Evolutionary conservation across 2,797 vertebrate genomes (phyloP).

Genomic region (Crenuchus spilurus): DNA sequence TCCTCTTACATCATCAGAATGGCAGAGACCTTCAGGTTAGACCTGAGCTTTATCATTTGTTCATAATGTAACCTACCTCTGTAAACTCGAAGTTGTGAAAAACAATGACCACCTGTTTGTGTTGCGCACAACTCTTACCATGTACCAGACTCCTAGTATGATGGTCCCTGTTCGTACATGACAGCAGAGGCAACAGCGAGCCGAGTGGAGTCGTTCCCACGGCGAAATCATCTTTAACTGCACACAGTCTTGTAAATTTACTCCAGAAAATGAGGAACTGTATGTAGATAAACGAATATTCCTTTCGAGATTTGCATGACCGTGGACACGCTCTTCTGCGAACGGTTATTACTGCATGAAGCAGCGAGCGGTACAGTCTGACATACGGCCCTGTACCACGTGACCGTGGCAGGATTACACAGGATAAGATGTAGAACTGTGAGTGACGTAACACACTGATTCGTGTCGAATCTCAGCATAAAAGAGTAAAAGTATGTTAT

Average conservation of each 20-base stretch:
- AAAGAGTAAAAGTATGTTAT: too few species aligned
- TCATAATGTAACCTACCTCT: too few species aligned
- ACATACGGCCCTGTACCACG: background rate
- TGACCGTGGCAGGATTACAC: background rate
- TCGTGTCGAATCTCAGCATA: too few species aligned
- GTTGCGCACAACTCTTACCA: conserved; percentile 78
- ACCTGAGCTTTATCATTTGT: too few species aligned
- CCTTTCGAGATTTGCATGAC: background rate
- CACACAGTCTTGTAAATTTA: background rate
- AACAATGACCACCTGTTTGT: background rate
- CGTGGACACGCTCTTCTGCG: background rate
- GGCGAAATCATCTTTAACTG: conserved; percentile 81
- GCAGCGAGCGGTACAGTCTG: background rate
- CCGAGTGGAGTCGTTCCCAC: conserved; percentile 94
- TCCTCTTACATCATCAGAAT: too few species aligned
- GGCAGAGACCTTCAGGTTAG: too few species aligned
- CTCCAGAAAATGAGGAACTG: background rate
- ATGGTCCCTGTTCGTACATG: conserved; percentile 97
- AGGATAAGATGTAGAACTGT: background rate
- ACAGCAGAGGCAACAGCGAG: conserved; percentile 97
- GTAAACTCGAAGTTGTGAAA: too few species aligned
- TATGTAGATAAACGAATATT: background rate
- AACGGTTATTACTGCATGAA: background rate
- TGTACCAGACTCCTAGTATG: conserved; percentile 93
- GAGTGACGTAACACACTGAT: background rate